Evolutionary conservation across 2,797 vertebrate genomes (phyloP).

Genomic region (Anguilla anguilla): DNA sequence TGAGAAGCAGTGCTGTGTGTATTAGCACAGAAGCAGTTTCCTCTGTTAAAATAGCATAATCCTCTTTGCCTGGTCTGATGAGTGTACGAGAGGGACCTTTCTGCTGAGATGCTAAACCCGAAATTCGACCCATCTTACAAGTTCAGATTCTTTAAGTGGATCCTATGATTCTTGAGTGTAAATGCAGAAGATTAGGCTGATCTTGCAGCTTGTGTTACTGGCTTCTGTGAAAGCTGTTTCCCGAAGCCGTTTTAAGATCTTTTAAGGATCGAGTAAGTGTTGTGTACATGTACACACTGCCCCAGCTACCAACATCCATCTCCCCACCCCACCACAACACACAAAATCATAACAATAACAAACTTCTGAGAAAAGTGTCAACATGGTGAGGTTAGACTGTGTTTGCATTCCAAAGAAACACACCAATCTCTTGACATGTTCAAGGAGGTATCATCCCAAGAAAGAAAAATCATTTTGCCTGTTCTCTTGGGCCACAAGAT

Average conservation of each 20-base stretch:
- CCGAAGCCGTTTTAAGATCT: neutral
- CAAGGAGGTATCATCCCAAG: neutral
- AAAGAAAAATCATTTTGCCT: neutral
- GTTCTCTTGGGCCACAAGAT: neutral
- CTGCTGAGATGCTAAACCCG: neutral
- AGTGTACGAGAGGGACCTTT: neutral
- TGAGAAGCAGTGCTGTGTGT: slow-evolving; percentile 34
- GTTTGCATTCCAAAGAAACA: neutral
- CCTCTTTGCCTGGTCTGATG: neutral
- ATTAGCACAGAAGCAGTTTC: neutral
- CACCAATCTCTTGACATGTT: neutral
- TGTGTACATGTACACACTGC: slow-evolving; percentile 43
- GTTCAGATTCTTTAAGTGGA: neutral
- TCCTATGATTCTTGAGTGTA: neutral
- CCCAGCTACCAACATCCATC: slow-evolving; percentile 34
- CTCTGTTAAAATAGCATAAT: neutral
- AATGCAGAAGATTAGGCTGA: neutral
- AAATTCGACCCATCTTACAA: neutral
- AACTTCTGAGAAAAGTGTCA: slow-evolving; percentile 23
- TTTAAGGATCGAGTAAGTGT: slow-evolving; percentile 31
- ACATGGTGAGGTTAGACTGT: neutral
- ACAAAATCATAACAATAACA: slow-evolving; percentile 40
- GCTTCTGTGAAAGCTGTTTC: neutral
- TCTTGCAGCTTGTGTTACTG: neutral
- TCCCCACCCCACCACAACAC: slow-evolving; percentile 25